Base-by-base conservation (phyloP, 1,140 invertebrate species). In the Oedothorax gibbosus region DNA sequence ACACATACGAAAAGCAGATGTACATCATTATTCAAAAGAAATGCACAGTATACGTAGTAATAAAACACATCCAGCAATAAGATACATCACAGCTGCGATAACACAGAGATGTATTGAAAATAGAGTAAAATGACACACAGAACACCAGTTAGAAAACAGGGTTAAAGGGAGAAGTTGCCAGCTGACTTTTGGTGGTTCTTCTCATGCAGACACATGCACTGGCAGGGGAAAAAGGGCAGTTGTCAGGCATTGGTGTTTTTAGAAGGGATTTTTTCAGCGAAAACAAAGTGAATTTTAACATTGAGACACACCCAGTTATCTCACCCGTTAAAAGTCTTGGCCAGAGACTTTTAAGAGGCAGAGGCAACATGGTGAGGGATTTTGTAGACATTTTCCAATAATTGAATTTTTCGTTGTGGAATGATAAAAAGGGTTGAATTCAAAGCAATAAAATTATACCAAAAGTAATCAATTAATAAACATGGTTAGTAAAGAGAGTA, bases 131-230 rank as follows among this genome's bases (percentile, higher is more conserved):
- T 57, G 51, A 84, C 80, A 84, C 81, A 84, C 68, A 84, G 81
- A 84, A 76, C 53, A 54, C 64, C 20, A 75, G 60, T 64, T 65
- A 72, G 57, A 84, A 79, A 84, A 84, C 69, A n/a, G 69, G 81
- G 76, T 51, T 35, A 76, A 66, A 81, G 81, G 81, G 76, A 72
- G 76, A 72, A 84, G 81, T 84, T 84, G 81, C 81, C 81, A 84
- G 81, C 81, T 75, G 81, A 84, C 60, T 72, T 49, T 35, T 65
- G 72, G 50, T 72, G 57, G 56, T 71, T 53, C 75, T 49, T 71
- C 57, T 53, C 78, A 68, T 71, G 72, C 65, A 51, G 18, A 56
- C 21, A 51, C 81, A 76, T 84, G 72, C 81, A 75, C 35, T n/a
- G 35, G 54, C 81, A 84, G 75, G 81, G 35, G 35, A 35, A 35